Base-by-base conservation (phyloP, 2,797 vertebrate species). In the Falco novaeseelandiae region DNA sequence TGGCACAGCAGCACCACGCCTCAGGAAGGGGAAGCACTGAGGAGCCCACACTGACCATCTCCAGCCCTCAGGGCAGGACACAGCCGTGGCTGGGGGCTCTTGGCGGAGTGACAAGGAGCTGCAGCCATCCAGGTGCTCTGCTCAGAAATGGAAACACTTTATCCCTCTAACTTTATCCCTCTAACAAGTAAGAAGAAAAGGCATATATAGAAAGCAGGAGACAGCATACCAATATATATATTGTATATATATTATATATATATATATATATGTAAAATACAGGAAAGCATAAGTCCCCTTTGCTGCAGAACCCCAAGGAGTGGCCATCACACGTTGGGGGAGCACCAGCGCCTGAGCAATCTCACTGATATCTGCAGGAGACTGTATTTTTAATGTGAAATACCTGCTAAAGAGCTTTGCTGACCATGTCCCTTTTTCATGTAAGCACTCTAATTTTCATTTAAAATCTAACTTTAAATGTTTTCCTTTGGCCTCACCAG, bases 1-100 rank as follows among this genome's bases (percentile, higher is more conserved):
- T 36, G 32, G n/a, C 59, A 73, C 10, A 12, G 4, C 22, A 65
- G 65, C 49, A 34, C 44, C 26, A n/a, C 7, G 20, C 2, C 19
- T 59, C 7, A 8, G 20, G 69, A 66, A 48, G 25, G 25, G 5
- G 42, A 30, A 69, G 71, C 27, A 34, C 49, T 38, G 46, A 25
- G 0, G 1, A 66, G 69, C 29, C 10, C 51, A 25, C 4, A 18
- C 7, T 0, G 1, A 6, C 17, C 1, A 2, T 42, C 40, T 92
- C 54, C 72, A 59, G 67, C 13, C 12, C 26, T 23, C 2, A 7
- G 59, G 58, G 40, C 58, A 90, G 40, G 57, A 44, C 1, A 0
- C 1, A 7, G 25, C 61, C 3, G 0, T 8, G 54, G 29, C 30
- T 44, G 67, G 38, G n/a, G 25, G 25, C 63, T 85, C 73, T 21